Conservation (phyloP, 2,113 vertebrate genomes). For the Bubo bubo region DNA sequence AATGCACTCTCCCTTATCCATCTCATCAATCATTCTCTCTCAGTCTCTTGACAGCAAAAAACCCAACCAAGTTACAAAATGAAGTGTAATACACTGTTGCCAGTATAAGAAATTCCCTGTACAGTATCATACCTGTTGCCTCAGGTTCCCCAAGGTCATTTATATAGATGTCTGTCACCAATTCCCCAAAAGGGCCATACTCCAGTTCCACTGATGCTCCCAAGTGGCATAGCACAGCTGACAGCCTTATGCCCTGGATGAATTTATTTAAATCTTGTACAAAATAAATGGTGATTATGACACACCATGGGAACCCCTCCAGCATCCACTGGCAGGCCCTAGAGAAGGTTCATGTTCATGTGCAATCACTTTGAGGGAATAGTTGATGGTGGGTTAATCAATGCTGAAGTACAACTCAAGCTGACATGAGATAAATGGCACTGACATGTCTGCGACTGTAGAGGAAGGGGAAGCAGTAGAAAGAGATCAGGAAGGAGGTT, state of each 20-base stretch:
- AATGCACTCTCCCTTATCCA: not conserved
- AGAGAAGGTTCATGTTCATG: not conserved
- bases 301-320: not conserved
- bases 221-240: not conserved
- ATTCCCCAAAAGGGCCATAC: not conserved
- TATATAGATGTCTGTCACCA: not conserved
- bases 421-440: not conserved
- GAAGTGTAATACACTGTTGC: not conserved
- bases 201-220: not conserved
- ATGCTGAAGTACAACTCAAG: not conserved
- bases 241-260: rapidly evolving
- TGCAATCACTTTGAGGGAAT: not conserved
- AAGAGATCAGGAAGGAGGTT: not conserved
- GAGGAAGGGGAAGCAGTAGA: not conserved
- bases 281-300: not conserved
- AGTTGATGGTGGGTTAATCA: not conserved
- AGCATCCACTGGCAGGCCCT: not conserved
- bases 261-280: not conserved
- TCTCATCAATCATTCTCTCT: not conserved
- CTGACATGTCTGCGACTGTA: not conserved
- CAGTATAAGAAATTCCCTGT: not conserved
- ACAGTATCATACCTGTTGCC: not conserved
- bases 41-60: not conserved
- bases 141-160: not conserved
- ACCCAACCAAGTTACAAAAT: not conserved